Conservation (phyloP, 2,113 vertebrate species). For the Takifugu flavidus region DNA sequence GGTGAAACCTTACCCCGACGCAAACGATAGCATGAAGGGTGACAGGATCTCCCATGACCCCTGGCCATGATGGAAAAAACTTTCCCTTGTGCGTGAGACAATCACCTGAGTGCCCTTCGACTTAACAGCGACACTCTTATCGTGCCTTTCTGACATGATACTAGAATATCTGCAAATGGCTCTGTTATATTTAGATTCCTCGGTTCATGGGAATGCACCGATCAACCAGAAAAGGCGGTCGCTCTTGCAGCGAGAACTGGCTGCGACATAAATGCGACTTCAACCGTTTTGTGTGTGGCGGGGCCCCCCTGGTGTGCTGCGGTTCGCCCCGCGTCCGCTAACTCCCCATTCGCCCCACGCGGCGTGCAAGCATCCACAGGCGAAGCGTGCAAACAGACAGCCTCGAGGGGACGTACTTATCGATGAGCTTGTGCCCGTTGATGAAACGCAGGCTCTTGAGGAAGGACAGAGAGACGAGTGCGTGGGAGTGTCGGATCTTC, state of each 20-base stretch:
- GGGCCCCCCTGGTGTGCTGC: constrained; percentile 8
- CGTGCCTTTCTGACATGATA: constrained; percentile 4
- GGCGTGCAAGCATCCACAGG: constrained; percentile 7
- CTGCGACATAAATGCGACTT: constrained; percentile 10
- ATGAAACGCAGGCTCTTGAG: constrained; percentile 92
- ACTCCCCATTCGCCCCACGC: constrained; percentile 6
- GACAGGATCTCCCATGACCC: constrained; percentile 76
- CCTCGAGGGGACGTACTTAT: constrained; percentile 77
- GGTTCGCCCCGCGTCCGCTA: constrained; percentile 10
- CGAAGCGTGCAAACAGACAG: constrained; percentile 14
- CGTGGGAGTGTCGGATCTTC: constrained; percentile 94
- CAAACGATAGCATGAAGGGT: constrained; percentile 64
- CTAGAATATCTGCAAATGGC: neutral
- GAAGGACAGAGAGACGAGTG: constrained; percentile 91
- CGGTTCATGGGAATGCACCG: neutral
- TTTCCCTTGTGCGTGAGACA: constrained; percentile 24
- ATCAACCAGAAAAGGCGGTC: neutral
- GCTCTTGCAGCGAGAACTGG: neutral
- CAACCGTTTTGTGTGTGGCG: constrained; percentile 16
- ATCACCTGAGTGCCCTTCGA: constrained; percentile 13
- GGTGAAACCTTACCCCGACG: constrained; percentile 70
- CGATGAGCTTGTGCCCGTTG: constrained; percentile 87
- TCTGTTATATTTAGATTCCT: constrained; percentile 2
- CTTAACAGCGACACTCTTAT: constrained; percentile 55
- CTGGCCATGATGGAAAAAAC: constrained; percentile 35